Percentiles rank a stretch among this genome's conserved stretches.
These are phyloP conservation scores for Malachius bipustulatus DNA, from an alignment of 2,888 invertebrate species.

Conservation along the genomic window DNA sequence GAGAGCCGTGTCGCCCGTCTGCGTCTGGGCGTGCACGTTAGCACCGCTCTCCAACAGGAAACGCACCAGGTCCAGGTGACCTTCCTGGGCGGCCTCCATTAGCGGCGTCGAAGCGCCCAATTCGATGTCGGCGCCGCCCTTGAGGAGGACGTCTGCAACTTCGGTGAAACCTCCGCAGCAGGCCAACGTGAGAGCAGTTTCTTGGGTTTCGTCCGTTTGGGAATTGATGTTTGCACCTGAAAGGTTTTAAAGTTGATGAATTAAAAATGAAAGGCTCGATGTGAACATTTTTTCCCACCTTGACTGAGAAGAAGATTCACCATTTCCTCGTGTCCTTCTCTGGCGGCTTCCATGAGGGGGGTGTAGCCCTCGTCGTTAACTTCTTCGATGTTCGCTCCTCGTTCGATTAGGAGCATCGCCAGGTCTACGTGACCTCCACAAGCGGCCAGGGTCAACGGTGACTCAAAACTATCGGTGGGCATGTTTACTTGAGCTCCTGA, in stretches of 20 bases:
- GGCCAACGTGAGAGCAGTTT: conserved; percentile 87
- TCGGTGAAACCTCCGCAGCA: conserved; percentile 93
- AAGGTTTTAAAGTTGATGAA: too few species aligned
- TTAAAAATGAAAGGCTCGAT: neutral
- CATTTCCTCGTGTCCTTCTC: conserved; percentile 98
- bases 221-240: conserved; percentile 88
- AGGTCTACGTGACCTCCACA: conserved; percentile 98
- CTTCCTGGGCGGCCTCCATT: conserved; percentile 98
- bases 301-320: conserved; percentile 85
- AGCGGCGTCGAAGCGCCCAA: conserved; percentile 92
- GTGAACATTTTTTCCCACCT: conserved; percentile 39
- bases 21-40: conserved; percentile 87
- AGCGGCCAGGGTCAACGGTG: conserved; percentile 93
- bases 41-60: conserved; percentile 76
- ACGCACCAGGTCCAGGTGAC: conserved; percentile 85
- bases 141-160: conserved; percentile 88
- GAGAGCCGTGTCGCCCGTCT: conserved; percentile 58
- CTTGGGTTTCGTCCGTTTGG: conserved; percentile 97
- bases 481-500: conserved; percentile 98
- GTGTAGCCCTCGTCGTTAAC: conserved; percentile 99
- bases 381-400: conserved; percentile 97
- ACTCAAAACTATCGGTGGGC: conserved; percentile 99
- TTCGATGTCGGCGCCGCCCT: conserved; percentile 90
- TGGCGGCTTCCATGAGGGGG: conserved; percentile 96
- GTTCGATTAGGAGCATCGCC: conserved; percentile 87